Conservation (phyloP, 2,113 vertebrate species). For the Gopherus evgoodei region DNA sequence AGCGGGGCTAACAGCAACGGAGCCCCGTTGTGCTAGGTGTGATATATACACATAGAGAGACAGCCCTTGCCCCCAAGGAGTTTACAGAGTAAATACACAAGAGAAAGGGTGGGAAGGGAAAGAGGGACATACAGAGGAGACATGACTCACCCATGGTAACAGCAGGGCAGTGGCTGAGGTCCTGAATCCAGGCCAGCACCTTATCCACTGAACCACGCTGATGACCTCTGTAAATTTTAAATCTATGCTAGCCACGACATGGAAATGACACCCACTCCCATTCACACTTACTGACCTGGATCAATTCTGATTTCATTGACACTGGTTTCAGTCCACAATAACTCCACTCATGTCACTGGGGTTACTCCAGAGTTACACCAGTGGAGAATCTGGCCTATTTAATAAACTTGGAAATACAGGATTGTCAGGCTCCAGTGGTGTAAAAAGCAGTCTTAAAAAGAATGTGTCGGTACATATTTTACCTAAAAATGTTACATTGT, state of each 20-base stretch:
- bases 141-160: neutral
- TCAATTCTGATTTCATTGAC: fast-evolving
- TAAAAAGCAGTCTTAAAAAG: neutral
- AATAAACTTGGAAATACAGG: fast-evolving
- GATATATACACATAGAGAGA: neutral
- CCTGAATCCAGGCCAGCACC: neutral
- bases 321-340: neutral
- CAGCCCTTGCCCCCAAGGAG: neutral
- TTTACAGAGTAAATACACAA: neutral
- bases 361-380: fast-evolving
- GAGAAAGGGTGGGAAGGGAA: neutral
- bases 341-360: neutral
- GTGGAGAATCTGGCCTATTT: neutral
- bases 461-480: neutral
- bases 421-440: neutral
- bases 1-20: too few species aligned
- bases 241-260: neutral
- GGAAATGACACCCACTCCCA: neutral
- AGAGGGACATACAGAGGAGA: neutral
- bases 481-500: neutral
- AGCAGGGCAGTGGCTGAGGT: neutral
- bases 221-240: neutral
- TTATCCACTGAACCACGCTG: neutral
- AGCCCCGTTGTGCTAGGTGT: neutral
- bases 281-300: neutral